These are phyloP conservation scores for Lepisosteus oculatus DNA, from an alignment of 2,113 vertebrate species.

Conservation along the genomic window DNA sequence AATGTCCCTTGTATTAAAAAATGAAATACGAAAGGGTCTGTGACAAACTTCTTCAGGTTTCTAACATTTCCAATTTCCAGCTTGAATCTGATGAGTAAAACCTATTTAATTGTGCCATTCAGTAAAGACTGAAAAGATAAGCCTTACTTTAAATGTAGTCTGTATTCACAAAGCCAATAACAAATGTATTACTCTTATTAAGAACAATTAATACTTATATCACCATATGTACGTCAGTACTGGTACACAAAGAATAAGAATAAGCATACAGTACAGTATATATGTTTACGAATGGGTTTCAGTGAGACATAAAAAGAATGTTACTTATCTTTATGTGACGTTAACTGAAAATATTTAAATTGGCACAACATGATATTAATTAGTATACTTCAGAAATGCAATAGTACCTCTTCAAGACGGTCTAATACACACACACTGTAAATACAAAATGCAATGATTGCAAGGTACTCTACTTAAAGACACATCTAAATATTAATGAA, in stretches of 20 bases:
- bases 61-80: too few relatives aligned
- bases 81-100: constrained; percentile 15
- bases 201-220: not conserved
- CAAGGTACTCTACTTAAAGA: too few relatives aligned
- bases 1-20: too few relatives aligned
- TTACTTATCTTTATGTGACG: constrained; percentile 9
- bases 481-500: too few relatives aligned
- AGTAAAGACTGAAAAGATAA: constrained; percentile 2
- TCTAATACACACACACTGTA: constrained; percentile 26
- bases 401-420: constrained; percentile 25
- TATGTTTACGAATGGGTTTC: not conserved
- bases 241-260: not conserved
- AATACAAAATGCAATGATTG: not conserved
- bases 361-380: constrained; percentile 27
- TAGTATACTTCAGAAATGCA: constrained; percentile 23
- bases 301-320: constrained; percentile 15
- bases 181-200: not conserved
- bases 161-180: constrained; percentile 10
- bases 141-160: not conserved
- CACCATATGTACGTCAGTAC: not conserved
- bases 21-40: too few relatives aligned
- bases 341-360: constrained; percentile 28
- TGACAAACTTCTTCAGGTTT: too few relatives aligned
- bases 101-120: constrained; percentile 19
- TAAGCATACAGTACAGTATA: not conserved